These are phyloP conservation scores for Cheilinus undulatus DNA, from an alignment of 2,113 vertebrate genomes.

Conservation along the genomic window DNA sequence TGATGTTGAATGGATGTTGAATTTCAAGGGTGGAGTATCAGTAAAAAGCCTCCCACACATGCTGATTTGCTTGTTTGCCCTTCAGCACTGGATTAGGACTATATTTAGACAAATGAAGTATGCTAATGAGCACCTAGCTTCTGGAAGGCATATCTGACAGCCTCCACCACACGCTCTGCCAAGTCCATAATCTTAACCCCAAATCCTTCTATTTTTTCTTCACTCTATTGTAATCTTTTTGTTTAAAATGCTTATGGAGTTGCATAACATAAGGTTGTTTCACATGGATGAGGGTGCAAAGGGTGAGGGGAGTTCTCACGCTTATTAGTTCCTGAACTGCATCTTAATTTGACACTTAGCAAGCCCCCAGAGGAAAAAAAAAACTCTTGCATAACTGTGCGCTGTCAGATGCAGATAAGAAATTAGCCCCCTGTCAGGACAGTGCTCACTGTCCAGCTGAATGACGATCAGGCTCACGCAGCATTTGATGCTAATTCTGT, in stretches of 20 bases:
- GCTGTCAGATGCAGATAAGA: conserved; percentile 32
- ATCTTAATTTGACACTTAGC: conserved; percentile 42
- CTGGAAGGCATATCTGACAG: conserved; percentile 76
- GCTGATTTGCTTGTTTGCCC: conserved; percentile 75
- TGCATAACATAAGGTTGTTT: conserved; percentile 35
- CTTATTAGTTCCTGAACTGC: conserved; percentile 11
- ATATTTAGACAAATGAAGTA: conserved; percentile 78
- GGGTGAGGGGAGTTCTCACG: conserved; percentile 23
- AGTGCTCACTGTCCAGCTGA: conserved; percentile 25
- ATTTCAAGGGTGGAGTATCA: conserved; percentile 52
- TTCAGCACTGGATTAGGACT: conserved; percentile 73
- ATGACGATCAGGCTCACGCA: background rate
- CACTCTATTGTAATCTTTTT: conserved; percentile 27
- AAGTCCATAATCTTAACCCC: conserved; percentile 72
- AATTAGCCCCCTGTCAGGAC: conserved; percentile 11
- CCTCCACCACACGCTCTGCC: conserved; percentile 59
- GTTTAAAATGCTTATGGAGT: conserved; percentile 35
- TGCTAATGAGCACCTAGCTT: conserved; percentile 79
- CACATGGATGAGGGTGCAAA: conserved; percentile 22
- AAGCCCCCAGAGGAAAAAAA: conserved; percentile 20
- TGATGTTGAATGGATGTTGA: no score
- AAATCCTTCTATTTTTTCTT: conserved; percentile 42
- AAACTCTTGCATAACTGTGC: conserved; percentile 36
- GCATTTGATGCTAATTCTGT: conserved; percentile 21
- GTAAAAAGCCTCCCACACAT: conserved; percentile 25